These are phyloP conservation scores for Drosophila koepferae DNA, from an alignment of 2,888 invertebrate genomes.

Conservation along the genomic window DNA sequence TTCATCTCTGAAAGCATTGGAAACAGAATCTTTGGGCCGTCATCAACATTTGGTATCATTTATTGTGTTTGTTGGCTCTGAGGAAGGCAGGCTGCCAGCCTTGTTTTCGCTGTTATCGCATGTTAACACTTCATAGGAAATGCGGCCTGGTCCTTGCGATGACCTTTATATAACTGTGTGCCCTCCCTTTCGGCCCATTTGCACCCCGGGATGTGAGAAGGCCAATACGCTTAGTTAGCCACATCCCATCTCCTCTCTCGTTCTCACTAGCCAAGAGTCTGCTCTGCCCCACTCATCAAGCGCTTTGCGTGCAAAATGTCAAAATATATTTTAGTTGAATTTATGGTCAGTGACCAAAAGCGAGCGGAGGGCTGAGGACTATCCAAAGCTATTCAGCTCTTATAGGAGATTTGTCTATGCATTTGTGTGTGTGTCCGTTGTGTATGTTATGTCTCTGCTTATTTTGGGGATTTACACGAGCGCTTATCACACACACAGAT, in stretches of 20 bases:
- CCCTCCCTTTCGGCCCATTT: conserved; percentile 41
- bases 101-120: conserved; percentile 63
- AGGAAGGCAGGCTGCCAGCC: not conserved
- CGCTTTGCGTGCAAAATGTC: conserved; percentile 76
- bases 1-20: conserved; percentile 14
- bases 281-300: conserved; percentile 28
- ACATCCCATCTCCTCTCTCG: conserved; percentile 1
- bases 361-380: conserved; percentile 27
- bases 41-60: conserved; percentile 61
- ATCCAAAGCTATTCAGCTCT: conserved; percentile 40
- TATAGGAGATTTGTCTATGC: conserved; percentile 49
- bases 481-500: conserved; percentile 60
- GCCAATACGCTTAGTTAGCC: conserved; percentile 68
- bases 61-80: conserved; percentile 66
- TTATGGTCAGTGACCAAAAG: conserved; percentile 71
- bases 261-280: not conserved
- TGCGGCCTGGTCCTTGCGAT: conserved; percentile 71
- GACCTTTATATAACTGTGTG: conserved; percentile 62
- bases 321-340: conserved; percentile 79
- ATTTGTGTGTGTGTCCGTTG: conserved; percentile 11
- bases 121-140: conserved; percentile 81
- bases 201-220: conserved; percentile 42
- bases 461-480: conserved; percentile 70
- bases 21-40: conserved; percentile 30
- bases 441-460: conserved; percentile 57